phyloP scores from a whole-genome alignment of 2,888 invertebrate genomes.

The Ophion slaviceki region DNA sequence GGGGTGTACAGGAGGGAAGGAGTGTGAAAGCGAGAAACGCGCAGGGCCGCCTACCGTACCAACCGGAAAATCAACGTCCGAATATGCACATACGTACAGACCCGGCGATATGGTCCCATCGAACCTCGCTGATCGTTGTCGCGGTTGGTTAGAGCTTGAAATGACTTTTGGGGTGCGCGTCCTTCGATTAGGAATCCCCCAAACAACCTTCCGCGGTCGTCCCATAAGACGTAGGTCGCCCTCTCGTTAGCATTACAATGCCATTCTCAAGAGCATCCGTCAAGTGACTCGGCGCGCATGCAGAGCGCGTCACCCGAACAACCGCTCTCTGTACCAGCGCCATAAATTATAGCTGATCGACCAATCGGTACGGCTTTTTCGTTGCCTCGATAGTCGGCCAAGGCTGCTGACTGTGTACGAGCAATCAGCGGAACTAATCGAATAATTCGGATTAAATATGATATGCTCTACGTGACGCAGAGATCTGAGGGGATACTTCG shows the following conservation, averaged over 20 bases:
- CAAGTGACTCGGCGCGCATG: neutral
- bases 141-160: neutral
- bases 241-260: neutral
- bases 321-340: neutral
- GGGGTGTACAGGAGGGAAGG: neutral
- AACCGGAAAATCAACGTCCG: too few species aligned
- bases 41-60: neutral
- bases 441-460: neutral
- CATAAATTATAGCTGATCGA: conserved; percentile 6
- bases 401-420: neutral
- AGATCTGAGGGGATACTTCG: too few species aligned
- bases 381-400: neutral
- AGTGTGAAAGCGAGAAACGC: neutral
- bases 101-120: neutral
- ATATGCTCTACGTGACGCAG: too few species aligned
- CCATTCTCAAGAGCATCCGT: neutral
- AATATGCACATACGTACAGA: neutral
- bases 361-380: neutral
- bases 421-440: neutral
- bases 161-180: neutral
- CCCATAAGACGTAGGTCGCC: neutral
- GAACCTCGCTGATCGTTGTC: neutral
- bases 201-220: neutral
- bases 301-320: neutral
- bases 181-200: neutral